A percentile compares a stretch with the other conserved stretches of the same genome.
These are phyloP conservation scores for Rhynchonycteris naso DNA, from an alignment of 2,797 vertebrate genomes.

Conservation along the genomic window DNA sequence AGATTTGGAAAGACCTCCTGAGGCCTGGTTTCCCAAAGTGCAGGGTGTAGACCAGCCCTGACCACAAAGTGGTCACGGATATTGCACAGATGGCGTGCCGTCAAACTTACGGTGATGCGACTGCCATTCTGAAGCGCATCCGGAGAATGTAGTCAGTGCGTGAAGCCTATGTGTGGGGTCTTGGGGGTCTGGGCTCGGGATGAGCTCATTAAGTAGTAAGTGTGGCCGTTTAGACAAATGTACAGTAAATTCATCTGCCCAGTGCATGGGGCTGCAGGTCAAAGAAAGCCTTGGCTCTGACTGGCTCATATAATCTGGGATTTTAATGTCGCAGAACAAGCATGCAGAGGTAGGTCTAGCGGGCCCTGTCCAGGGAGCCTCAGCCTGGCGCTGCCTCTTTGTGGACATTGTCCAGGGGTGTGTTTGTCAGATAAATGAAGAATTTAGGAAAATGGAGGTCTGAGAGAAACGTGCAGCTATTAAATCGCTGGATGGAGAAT, in stretches of 20 bases:
- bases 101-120: accelerated
- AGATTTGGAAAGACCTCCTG: not conserved
- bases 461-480: accelerated
- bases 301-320: too few relatives aligned
- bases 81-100: accelerated
- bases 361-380: not conserved
- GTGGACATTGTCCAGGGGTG: accelerated
- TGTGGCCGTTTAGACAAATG: not conserved
- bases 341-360: accelerated
- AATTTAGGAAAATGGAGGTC: not conserved
- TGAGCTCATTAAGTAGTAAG: accelerated
- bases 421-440: not conserved
- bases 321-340: not conserved
- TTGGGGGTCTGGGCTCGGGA: accelerated
- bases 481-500: accelerated
- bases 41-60: not conserved
- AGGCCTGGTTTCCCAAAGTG: not conserved
- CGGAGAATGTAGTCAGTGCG: accelerated
- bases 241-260: accelerated
- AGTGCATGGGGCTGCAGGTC: not conserved
- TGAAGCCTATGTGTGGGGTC: accelerated
- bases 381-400: not conserved
- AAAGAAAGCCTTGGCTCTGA: not conserved
- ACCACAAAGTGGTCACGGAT: accelerated
- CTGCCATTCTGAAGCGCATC: accelerated